Conservation (phyloP, 2,113 vertebrate species). For the Thymallus thymallus region DNA sequence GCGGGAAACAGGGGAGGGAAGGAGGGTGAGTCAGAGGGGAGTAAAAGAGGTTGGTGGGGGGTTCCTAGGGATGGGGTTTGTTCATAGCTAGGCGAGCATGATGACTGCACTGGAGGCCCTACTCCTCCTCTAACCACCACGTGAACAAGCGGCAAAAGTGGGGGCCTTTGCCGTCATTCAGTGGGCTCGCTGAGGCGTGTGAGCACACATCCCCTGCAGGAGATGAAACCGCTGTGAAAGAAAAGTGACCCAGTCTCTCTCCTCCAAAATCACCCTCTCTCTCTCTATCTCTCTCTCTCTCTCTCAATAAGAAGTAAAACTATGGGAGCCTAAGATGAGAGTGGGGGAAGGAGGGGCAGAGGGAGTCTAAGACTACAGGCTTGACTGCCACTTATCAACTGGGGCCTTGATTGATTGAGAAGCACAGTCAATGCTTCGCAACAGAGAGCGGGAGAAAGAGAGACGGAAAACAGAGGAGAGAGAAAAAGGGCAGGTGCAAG, state of each 20-base stretch:
- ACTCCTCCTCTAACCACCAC: slow-evolving; percentile 2
- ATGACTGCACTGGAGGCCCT: slow-evolving; percentile 14
- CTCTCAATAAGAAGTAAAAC: slow-evolving; percentile 61
- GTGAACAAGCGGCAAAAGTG: slow-evolving; percentile 23
- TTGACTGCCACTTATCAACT: slow-evolving; percentile 77
- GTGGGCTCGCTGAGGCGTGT: slow-evolving; percentile 40
- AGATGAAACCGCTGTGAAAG: slow-evolving; percentile 71
- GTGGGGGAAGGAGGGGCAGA: not conserved
- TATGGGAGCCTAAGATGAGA: slow-evolving; percentile 23
- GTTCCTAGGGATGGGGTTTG: slow-evolving; percentile 28
- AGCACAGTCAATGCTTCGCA: slow-evolving; percentile 67
- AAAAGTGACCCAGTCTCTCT: slow-evolving; percentile 53
- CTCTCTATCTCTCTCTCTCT: slow-evolving; percentile 16
- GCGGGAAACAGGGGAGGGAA: not conserved
- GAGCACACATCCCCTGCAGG: slow-evolving; percentile 49
- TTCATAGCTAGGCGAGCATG: slow-evolving; percentile 35
- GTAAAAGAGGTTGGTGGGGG: not conserved
- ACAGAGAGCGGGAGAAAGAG: slow-evolving; percentile 36
- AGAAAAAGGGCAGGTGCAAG: slow-evolving; percentile 37
- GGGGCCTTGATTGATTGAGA: slow-evolving; percentile 59
- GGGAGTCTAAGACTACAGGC: slow-evolving; percentile 29
- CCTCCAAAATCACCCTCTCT: slow-evolving; percentile 10
- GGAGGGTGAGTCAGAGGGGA: not conserved
- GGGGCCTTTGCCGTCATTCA: slow-evolving; percentile 39
- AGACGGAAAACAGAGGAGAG: not conserved